phyloP scores from a whole-genome alignment of 2,797 vertebrate species.

The Fratercula arctica region DNA sequence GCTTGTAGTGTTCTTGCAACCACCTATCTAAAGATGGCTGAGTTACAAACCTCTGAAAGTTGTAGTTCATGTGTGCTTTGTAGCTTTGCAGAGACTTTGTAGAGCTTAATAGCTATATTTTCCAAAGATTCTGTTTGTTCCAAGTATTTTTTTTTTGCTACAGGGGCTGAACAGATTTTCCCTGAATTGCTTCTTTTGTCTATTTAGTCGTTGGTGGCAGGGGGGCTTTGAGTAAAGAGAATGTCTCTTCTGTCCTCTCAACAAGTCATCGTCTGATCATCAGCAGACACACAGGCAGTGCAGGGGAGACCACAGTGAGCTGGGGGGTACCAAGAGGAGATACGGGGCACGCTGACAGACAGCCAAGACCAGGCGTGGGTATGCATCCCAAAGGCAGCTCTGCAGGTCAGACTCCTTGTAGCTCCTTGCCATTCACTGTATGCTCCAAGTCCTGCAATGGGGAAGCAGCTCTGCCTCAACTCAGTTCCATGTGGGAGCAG shows the following conservation, averaged over 20 bases:
- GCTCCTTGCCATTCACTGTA: neutral
- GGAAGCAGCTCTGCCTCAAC: neutral
- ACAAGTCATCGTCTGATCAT: neutral
- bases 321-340: neutral
- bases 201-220: neutral
- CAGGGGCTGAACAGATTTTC: neutral
- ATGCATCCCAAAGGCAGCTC: neutral
- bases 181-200: constrained; percentile 20
- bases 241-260: neutral
- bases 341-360: neutral
- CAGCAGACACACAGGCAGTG: neutral
- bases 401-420: neutral
- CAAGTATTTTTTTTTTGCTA: neutral
- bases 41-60: neutral
- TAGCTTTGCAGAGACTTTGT: neutral
- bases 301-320: neutral
- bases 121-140: neutral
- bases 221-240: neutral
- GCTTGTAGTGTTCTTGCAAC: neutral
- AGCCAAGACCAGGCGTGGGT: neutral
- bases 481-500: neutral
- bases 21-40: neutral
- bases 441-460: accelerated
- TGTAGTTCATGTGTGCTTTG: neutral
- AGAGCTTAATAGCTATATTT: neutral